These are phyloP conservation scores for Microdon myrmicae DNA, from an alignment of 2,888 invertebrate genomes.

Conservation along the genomic window DNA sequence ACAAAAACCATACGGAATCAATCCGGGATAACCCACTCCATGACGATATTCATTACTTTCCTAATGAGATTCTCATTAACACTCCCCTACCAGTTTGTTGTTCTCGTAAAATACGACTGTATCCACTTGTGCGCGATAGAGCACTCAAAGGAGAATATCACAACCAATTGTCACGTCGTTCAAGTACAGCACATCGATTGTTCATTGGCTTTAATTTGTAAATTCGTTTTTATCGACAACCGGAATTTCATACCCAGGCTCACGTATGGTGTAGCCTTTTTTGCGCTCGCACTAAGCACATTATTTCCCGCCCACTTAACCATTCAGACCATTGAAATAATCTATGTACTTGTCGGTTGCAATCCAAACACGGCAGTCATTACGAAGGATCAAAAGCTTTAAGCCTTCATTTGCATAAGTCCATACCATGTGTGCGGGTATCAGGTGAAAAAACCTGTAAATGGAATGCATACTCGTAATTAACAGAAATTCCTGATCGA, in stretches of 20 bases:
- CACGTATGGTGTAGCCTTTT: not conserved
- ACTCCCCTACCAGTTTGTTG: too few species aligned
- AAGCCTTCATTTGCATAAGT: constrained; percentile 40
- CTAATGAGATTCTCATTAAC: too few species aligned
- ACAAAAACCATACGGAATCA: too few species aligned
- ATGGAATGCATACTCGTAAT: constrained; percentile 28
- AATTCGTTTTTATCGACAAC: constrained; percentile 36
- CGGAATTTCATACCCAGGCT: not conserved
- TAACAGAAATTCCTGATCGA: too few species aligned
- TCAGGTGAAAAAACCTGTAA: constrained; percentile 7
- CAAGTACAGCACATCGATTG: too few species aligned
- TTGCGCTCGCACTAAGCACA: constrained; percentile 13
- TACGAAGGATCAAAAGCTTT: constrained; percentile 45
- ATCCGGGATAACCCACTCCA: too few species aligned
- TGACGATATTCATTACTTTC: too few species aligned
- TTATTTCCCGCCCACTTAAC: constrained; percentile 39
- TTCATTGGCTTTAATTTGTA: constrained; percentile 35
- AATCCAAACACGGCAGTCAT: constrained; percentile 36
- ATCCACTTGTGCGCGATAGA: too few species aligned
- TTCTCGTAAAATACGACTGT: too few species aligned
- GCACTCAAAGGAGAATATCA: too few species aligned
- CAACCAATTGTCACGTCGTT: too few species aligned
- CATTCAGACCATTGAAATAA: constrained; percentile 29
- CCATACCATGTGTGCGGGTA: not conserved
- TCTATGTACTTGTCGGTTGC: constrained; percentile 42